Evolutionary conservation across 2,113 vertebrate species (phyloP), one percentile per base, ranked within the genome.

Genomic region (Hiodon alosoides): DNA sequence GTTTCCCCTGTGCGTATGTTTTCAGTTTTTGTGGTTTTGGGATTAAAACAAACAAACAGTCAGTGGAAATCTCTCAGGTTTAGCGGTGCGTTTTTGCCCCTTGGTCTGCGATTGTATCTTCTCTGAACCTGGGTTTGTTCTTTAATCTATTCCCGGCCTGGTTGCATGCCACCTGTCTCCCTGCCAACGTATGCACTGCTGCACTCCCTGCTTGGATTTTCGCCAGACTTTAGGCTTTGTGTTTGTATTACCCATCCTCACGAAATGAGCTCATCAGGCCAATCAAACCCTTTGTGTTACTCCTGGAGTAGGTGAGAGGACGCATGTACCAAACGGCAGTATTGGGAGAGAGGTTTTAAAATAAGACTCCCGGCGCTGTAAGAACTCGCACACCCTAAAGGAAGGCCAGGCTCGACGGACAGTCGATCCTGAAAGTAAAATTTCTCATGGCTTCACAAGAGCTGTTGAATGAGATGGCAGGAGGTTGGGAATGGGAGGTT

Each of bases 391-490:
- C 81, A 85, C 73, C 76, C 77, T 83, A 76, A 75, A 83, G 81
- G 86, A 76, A 77, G 31, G n/a, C 80, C 77, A 73, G 78, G 82
- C 31, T 31, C 31, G 31, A 31, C 31, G 31, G 31, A 31, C 31
- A 31, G 31, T 31, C 31, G 31, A 31, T 86, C 87, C 87, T 85
- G 5, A 81, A 85, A 83, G 86, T 85, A 75, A 81, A 85, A 88
- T 88, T 89, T 86, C 88, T 86, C 78, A 79, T 83, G 85, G 88
- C 84, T 31, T 87, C 86, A 87, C 82, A 86, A 83, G 85, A 86
- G 84, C 84, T 85, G 85, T 86, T 87, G 86, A 89, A 88, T 86
- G 83, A 88, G 82, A 86, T 84, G 87, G 84, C 50, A 10, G 73
- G 64, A 64, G 60, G 13, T 69, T 50, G 50, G 75, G 67, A 14